Conservation (phyloP, 2,888 invertebrate species). For the Conchocele bisecta region DNA sequence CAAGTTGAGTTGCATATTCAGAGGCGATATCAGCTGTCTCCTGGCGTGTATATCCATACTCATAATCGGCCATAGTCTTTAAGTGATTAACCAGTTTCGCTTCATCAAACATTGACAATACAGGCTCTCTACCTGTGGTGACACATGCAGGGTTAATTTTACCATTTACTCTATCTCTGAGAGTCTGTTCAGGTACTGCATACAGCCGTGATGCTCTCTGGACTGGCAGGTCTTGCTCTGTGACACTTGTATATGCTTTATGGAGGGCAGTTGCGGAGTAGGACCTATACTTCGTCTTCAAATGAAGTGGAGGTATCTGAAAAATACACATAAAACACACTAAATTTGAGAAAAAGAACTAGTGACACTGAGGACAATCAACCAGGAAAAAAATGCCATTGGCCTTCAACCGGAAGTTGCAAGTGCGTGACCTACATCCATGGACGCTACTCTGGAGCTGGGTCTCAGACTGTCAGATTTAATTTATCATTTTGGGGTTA, state of each 20-base stretch:
- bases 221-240: slow-evolving; percentile 19
- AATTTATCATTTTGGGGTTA: too few species aligned
- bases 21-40: slow-evolving; percentile 22
- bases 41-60: slow-evolving; percentile 30
- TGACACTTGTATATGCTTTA: slow-evolving; percentile 19
- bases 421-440: background rate
- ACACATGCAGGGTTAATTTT: slow-evolving; percentile 18
- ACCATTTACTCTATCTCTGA: slow-evolving; percentile 20
- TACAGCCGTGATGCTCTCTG: slow-evolving; percentile 7
- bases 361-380: background rate
- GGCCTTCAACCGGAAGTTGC: background rate
- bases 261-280: slow-evolving; percentile 6
- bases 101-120: slow-evolving; percentile 21
- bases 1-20: slow-evolving; percentile 24
- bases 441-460: background rate
- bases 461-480: too few species aligned
- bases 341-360: background rate
- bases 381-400: background rate
- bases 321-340: slow-evolving; percentile 8
- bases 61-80: slow-evolving; percentile 23
- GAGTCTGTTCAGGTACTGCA: slow-evolving; percentile 9
- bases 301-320: background rate
- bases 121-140: slow-evolving; percentile 4
- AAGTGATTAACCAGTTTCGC: slow-evolving; percentile 16
- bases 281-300: background rate